Evolutionary conservation across 2,797 vertebrate species (phyloP), one percentile per base, ranked within the genome.

Genomic region (Sebastes miniatus): DNA sequence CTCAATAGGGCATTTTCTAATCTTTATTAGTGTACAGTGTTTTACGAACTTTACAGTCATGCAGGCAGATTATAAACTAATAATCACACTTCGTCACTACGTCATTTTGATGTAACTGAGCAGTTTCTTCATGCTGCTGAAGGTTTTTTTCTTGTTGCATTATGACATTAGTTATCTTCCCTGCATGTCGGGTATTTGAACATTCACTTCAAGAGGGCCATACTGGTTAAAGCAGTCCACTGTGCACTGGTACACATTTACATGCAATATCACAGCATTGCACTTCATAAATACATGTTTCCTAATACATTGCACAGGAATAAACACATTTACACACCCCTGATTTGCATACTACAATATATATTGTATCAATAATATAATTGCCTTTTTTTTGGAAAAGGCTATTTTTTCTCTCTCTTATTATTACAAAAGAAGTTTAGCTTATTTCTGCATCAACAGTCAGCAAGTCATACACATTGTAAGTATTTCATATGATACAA

Each of bases 371-470:
- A 80, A 32, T 80, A 80, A 68, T 76, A 74, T 73, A 18, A 78
- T 58, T 69, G 63, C 74, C 66, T 77, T 85, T 77, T 74, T 31
- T 77, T 74, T 31, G 22, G 20, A 75, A 83, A 81, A 68, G 73
- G 34, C 52, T 56, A 1, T 59, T 67, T 77, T 73, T 47, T 47
- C 22, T 66, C 39, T 73, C 29, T 43, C 39, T 43, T 76, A 10
- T 81, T 52, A 56, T 75, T 87, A 91, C 39, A 91, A 85, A 86
- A 87, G n/a, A 74, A 70, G 62, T 73, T 84, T 25, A 93, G 89
- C 80, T 91, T 92, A 92, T 91, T 85, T 92, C 71, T 87, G 85
- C 74, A 90, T 83, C 87, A 95, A 95, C 94, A 95, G 93, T 94
- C 93, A 78, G 77, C 70, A 88, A 89, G 92, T 93, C 93, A 91